A percentile compares a stretch with the other conserved stretches of the same genome.
Evolutionary conservation across 1,140 invertebrate genomes (phyloP).

Genomic region (Gonioctena quinquepunctata): DNA sequence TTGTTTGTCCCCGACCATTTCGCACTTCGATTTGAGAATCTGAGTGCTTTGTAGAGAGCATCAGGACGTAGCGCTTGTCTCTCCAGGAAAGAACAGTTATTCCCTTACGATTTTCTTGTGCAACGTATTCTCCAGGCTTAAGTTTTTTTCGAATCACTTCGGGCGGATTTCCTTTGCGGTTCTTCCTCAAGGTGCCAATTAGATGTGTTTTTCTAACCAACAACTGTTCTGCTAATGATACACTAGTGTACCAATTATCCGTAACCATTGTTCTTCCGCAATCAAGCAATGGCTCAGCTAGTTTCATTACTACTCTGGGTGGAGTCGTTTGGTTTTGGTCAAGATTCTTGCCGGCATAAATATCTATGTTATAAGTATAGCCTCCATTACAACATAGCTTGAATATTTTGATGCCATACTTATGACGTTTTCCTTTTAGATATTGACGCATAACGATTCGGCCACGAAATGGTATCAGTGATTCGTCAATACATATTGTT

Average conservation of each 20-base stretch:
- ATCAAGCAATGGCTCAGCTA: conserved; percentile 10
- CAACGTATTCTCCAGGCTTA: conserved; percentile 47
- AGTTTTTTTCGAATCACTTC: conserved; percentile 51
- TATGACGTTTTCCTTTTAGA: neutral
- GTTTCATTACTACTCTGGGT: no score
- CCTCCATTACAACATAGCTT: neutral
- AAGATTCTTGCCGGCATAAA: no score
- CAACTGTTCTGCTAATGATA: conserved; percentile 53
- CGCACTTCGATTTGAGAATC: neutral
- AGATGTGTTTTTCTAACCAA: conserved; percentile 56
- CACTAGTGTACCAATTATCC: conserved; percentile 51
- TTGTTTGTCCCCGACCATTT: conserved; percentile 43
- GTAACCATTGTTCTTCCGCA: conserved; percentile 29
- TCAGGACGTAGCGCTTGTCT: conserved; percentile 44
- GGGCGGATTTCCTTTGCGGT: conserved; percentile 49
- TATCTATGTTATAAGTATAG: neutral
- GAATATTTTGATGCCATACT: neutral
- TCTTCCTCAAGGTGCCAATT: conserved; percentile 54
- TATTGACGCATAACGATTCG: neutral
- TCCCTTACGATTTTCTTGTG: conserved; percentile 49
- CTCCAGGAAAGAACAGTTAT: conserved; percentile 56
- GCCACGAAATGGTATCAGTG: neutral
- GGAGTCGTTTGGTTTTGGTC: no score
- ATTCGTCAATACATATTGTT: neutral
- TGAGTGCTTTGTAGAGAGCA: conserved; percentile 16